Percentiles rank a stretch among this genome's conserved stretches.
These are phyloP conservation scores for Typhlomys cinereus DNA, from an alignment of 2,113 vertebrate species.

Conservation along the genomic window DNA sequence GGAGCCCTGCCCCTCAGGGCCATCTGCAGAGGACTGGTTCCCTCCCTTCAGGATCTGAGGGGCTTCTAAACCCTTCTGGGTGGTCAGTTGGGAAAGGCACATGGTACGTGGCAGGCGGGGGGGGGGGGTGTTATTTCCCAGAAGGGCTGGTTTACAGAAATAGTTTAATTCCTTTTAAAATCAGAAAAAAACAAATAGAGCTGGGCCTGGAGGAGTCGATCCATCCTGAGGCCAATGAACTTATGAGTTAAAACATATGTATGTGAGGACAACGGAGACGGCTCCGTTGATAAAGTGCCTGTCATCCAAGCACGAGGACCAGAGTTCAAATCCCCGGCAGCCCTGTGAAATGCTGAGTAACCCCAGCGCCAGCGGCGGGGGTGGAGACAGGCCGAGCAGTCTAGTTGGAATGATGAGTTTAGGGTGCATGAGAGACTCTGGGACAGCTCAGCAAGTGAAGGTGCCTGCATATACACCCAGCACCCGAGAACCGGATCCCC, in stretches of 20 bases:
- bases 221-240: not conserved
- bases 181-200: not conserved
- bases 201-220: not conserved
- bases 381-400: no score
- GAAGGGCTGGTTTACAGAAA: rapidly evolving
- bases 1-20: not conserved
- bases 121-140: no score
- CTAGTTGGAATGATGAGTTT: not conserved
- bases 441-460: not conserved
- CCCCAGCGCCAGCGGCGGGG: not conserved
- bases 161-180: not conserved
- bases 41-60: no score
- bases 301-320: not conserved
- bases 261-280: not conserved
- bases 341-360: not conserved
- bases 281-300: not conserved
- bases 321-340: not conserved
- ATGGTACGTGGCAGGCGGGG: no score
- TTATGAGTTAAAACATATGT: not conserved
- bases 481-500: no score
- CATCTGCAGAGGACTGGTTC: not conserved
- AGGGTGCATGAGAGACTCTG: not conserved
- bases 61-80: not conserved
- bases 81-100: no score
- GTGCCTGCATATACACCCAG: not conserved